Evolutionary conservation across 2,113 vertebrate species (phyloP), one percentile per base, ranked within the genome.

Genomic region (Chascanopsetta lugubris): DNA sequence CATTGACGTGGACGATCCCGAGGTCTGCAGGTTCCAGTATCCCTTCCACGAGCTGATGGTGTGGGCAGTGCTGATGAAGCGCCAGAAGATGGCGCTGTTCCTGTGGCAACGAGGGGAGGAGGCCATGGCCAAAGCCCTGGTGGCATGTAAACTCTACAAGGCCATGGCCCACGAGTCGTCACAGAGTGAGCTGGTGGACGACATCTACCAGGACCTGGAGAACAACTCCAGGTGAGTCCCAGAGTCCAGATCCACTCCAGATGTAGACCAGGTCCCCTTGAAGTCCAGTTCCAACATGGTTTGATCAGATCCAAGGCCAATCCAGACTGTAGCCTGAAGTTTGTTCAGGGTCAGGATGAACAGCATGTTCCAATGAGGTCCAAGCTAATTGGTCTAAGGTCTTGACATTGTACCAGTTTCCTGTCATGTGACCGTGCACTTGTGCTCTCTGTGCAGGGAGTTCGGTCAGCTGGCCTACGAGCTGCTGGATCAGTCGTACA

Each of bases 91-190:
- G 97, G 94, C 97, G 0, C 85, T 98, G 21, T 99, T 99, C 89
- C 91, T 99, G 2, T 99, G 97, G 97, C 95, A 96, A 69, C 90
- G 95, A 0, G 97, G 97, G 0, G 97, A 99, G 68, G 97, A 99
- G 76, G 92, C 93, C 81, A 95, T 99, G 97, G 97, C 97, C 63
- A 98, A 98, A 64, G 97, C 97, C 0, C 89, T 99, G 32, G 96
- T 99, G 48, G 97, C 97, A 32, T 99, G 97, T 59, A 99, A 98
- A 58, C 93, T 99, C 2, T 97, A 97, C 87, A 98, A 97, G 69
- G 94, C 96, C 51, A 99, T 99, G 97, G 96, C 97, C 43, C 96
- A 99, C 0, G 96, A 99, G 88, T 99, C 93, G 3, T 98, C 96
- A 0, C 94, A 97, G 88, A 98, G 96, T 1, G 95, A 98, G 72